Percentiles rank a stretch among this genome's conserved stretches.
Evolutionary conservation across 2,113 vertebrate species (phyloP).

Genomic region (Petrocephalus microphthalmus): DNA sequence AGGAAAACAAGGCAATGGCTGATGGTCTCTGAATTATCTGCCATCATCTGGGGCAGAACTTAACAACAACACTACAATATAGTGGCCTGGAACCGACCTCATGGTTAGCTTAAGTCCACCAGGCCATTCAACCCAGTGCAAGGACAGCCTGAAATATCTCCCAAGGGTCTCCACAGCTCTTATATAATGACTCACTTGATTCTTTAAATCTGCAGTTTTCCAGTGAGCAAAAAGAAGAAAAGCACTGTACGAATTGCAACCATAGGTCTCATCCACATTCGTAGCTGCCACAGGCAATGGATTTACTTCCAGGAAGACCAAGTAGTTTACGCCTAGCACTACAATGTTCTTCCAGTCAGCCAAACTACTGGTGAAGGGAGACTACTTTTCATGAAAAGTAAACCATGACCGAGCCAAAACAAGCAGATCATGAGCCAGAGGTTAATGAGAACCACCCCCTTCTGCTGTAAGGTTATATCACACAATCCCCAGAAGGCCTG

Average conservation of each 20-base stretch:
- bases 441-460: conserved; percentile 41
- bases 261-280: neutral
- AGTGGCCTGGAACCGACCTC: neutral
- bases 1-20: neutral
- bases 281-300: conserved; percentile 39
- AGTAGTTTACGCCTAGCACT: conserved; percentile 34
- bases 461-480: conserved; percentile 44
- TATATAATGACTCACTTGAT: neutral
- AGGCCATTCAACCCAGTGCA: neutral
- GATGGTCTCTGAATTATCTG: neutral
- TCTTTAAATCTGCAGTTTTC: neutral
- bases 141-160: neutral
- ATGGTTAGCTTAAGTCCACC: neutral
- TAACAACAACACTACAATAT: neutral
- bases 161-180: neutral
- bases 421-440: conserved; percentile 37
- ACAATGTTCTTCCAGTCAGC: neutral
- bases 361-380: neutral
- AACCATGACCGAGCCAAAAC: conserved; percentile 21
- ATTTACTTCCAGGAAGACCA: conserved; percentile 41
- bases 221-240: neutral
- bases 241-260: neutral
- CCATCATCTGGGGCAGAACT: neutral
- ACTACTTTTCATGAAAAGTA: neutral
- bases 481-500: conserved; percentile 21